A percentile compares a stretch with the other conserved stretches of the same genome.
These are phyloP conservation scores for Drosophila emarginata DNA, from an alignment of 2,888 invertebrate genomes.

Conservation along the genomic window DNA sequence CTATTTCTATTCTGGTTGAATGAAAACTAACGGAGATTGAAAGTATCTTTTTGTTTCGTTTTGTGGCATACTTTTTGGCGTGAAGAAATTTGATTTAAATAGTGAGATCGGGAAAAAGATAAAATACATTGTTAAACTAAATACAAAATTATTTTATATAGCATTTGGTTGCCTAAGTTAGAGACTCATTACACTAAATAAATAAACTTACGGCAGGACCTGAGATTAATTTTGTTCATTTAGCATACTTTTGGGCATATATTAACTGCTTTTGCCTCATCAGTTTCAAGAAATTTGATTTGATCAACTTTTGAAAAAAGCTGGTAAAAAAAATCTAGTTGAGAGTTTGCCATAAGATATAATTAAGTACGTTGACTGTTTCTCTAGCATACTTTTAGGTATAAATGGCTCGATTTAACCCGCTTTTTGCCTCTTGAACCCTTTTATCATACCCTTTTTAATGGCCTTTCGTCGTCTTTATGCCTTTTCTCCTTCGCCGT, in stretches of 20 bases:
- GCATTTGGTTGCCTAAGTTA: too few species aligned
- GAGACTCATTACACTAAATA: too few species aligned
- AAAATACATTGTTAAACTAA: too few species aligned
- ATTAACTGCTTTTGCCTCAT: not conserved
- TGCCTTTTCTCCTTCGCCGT: slow-evolving; percentile 12
- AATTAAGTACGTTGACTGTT: not conserved
- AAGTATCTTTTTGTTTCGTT: not conserved
- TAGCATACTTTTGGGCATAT: not conserved
- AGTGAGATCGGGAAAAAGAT: not conserved
- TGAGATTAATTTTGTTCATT: too few species aligned
- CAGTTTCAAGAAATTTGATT: not conserved
- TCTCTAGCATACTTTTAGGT: not conserved
- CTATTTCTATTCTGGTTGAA: slow-evolving; percentile 29
- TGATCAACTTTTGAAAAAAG: not conserved
- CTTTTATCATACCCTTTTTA: slow-evolving; percentile 10
- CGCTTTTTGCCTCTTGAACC: not conserved
- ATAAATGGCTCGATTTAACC: slow-evolving; percentile 6
- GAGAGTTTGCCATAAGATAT: not conserved
- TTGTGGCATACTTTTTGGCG: not conserved
- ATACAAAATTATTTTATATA: too few species aligned
- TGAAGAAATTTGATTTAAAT: not conserved
- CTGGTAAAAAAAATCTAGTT: not conserved
- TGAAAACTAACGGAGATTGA: slow-evolving; percentile 1
- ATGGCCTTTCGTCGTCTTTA: not conserved
- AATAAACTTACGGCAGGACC: too few species aligned